A percentile compares a stretch with the other conserved stretches of the same genome.
These are phyloP conservation scores for Campopleginae sp. DNA, from an alignment of 2,888 invertebrate species.

Conservation along the genomic window DNA sequence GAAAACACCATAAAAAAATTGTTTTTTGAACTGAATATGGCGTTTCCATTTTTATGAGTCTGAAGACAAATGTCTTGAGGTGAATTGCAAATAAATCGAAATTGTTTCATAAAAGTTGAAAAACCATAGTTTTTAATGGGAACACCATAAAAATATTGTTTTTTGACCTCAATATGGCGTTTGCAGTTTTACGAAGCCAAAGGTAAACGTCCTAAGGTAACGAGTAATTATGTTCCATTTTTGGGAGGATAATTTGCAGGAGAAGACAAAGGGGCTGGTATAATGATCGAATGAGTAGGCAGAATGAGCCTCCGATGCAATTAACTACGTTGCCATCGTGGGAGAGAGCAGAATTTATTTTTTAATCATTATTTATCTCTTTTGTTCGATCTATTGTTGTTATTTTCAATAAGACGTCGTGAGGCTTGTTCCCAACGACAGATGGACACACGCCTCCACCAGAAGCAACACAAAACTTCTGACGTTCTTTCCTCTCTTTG, in stretches of 20 bases:
- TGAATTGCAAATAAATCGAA: neutral
- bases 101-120: neutral
- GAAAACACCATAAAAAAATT: too few relatives aligned
- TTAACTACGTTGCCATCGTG: conserved; percentile 17
- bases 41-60: too few relatives aligned
- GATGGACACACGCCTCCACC: conserved; percentile 58
- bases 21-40: too few relatives aligned
- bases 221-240: conserved; percentile 58
- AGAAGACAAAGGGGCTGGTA: conserved; percentile 1
- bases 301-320: conserved; percentile 13
- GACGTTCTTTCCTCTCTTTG: conserved; percentile 6
- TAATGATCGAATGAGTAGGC: neutral
- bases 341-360: neutral
- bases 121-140: neutral
- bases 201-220: conserved; percentile 19
- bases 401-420: conserved; percentile 3
- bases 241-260: conserved; percentile 27
- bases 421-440: conserved; percentile 54
- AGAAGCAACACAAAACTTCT: conserved; percentile 19
- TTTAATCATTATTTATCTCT: neutral
- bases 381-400: conserved; percentile 9
- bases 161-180: neutral
- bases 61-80: too few relatives aligned
- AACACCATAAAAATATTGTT: neutral
- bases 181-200: neutral